phyloP scores from a whole-genome alignment of 2,888 invertebrate species.

The Dynastes grantii region DNA sequence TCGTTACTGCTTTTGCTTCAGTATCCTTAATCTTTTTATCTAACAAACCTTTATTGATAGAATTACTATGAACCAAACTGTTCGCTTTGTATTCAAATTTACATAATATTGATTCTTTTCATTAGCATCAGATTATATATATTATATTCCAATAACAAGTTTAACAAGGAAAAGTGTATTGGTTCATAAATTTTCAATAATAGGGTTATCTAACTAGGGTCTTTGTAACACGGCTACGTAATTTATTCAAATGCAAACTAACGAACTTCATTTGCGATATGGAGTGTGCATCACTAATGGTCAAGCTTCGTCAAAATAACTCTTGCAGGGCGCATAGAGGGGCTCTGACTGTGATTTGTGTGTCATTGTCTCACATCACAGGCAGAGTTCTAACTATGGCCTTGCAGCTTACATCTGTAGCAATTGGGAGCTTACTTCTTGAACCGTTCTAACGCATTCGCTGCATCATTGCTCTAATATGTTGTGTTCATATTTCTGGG shows the following conservation, averaged over 20 bases:
- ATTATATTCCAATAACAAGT: background rate
- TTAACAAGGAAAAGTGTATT: background rate
- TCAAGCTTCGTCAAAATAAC: slow-evolving; percentile 41
- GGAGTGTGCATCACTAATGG: slow-evolving; percentile 38
- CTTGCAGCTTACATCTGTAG: slow-evolving; percentile 63
- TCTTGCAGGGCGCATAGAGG: slow-evolving; percentile 72
- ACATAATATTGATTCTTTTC: background rate
- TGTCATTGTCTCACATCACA: slow-evolving; percentile 85
- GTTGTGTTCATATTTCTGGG: slow-evolving; percentile 19
- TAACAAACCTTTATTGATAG: background rate
- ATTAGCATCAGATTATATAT: too few species aligned
- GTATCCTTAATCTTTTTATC: slow-evolving; percentile 4
- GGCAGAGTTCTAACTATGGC: slow-evolving; percentile 95
- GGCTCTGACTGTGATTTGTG: slow-evolving; percentile 88
- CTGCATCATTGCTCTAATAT: slow-evolving; percentile 22
- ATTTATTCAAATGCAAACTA: slow-evolving; percentile 32
- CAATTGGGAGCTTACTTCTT: slow-evolving; percentile 36
- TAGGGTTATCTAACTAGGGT: slow-evolving; percentile 4
- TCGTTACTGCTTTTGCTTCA: slow-evolving; percentile 28
- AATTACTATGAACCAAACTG: too few species aligned
- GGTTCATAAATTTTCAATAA: slow-evolving; percentile 20
- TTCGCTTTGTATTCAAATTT: background rate
- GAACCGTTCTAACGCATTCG: slow-evolving; percentile 16
- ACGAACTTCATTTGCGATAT: slow-evolving; percentile 30
- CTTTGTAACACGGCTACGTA: slow-evolving; percentile 12